Evolutionary conservation across 2,113 vertebrate species (phyloP), one percentile per base, ranked within the genome.

Genomic region (Channa argus): DNA sequence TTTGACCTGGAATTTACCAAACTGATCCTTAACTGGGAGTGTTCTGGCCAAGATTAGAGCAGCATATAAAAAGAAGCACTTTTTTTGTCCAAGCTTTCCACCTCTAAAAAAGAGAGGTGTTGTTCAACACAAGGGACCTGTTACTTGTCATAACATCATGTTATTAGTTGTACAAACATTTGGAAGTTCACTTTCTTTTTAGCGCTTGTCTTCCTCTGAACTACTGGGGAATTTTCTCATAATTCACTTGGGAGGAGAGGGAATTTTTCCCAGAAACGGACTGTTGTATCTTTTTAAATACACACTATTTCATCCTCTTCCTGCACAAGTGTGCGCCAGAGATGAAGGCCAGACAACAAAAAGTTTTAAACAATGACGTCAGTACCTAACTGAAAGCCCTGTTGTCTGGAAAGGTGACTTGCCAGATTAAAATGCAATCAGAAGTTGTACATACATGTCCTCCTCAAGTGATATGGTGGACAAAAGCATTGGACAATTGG

Each of bases 231-330:
- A 89, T 65, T 77, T 84, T 79, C 80, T 77, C 70, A 78, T 63
- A 52, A 77, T 67, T 73, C 83, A 55, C 69, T 68, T 38, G 83
- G 79, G 86, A 83, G 63, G 51, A 39, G 13, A 8, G 64, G 59
- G 70, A 56, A 49, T 51, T 76, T 84, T 90, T 83, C 86, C 86
- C 85, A 84, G 78, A 85, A 82, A 66, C 59, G 1, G 24, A 1
- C 33, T 34, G 50, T 43, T 36, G 50, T 74, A 62, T 85, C 77
- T 77, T 15, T 34, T 74, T 36, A 67, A 61, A 75, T 64, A 66
- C 71, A 79, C 60, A 37, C 68, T 3, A 37, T 51, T 52, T 62
- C 43, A 65, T 82, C 80, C 65, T 74, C 61, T 61, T 89, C 79
- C 79, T 86, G 77, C 64, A 50, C 12, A 1, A 60, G 43, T 33